These are phyloP conservation scores for Dendrolimus pini DNA, from an alignment of 2,888 invertebrate species.

Conservation along the genomic window DNA sequence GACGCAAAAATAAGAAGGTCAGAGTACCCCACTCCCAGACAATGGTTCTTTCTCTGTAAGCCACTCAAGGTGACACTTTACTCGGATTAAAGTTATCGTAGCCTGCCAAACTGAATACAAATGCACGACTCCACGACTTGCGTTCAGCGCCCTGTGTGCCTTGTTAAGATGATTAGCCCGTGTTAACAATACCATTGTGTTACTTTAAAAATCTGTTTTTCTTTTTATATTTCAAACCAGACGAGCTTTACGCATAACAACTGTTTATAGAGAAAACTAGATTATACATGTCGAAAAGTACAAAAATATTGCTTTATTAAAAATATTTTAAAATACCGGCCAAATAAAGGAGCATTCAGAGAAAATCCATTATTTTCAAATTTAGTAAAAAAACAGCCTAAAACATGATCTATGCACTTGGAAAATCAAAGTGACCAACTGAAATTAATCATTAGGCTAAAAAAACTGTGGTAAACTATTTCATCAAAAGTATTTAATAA, in stretches of 20 bases:
- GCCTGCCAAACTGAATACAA: constrained; percentile 73
- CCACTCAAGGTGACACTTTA: constrained; percentile 73
- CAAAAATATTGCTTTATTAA: too few species aligned
- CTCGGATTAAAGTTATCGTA: constrained; percentile 74
- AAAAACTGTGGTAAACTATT: too few species aligned
- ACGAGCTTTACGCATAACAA: constrained; percentile 4
- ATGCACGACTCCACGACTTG: constrained; percentile 43
- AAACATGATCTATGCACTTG: too few species aligned
- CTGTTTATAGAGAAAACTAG: constrained; percentile 6
- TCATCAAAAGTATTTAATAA: too few species aligned
- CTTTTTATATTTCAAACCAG: not conserved
- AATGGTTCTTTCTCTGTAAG: constrained; percentile 68
- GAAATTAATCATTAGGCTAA: too few species aligned
- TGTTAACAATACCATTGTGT: constrained; percentile 7
- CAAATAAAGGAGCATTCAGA: too few species aligned
- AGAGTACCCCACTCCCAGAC: constrained; percentile 59
- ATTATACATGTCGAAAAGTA: too few species aligned
- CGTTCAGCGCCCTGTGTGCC: constrained; percentile 33
- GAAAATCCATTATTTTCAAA: too few species aligned
- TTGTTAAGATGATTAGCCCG: constrained; percentile 40
- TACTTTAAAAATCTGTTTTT: not conserved
- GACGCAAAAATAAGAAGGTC: constrained; percentile 65
- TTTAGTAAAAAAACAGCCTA: too few species aligned
- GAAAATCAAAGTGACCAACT: too few species aligned
- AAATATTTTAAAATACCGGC: too few species aligned